phyloP scores from a whole-genome alignment of 2,113 vertebrate species.

The Chrysemys picta region DNA sequence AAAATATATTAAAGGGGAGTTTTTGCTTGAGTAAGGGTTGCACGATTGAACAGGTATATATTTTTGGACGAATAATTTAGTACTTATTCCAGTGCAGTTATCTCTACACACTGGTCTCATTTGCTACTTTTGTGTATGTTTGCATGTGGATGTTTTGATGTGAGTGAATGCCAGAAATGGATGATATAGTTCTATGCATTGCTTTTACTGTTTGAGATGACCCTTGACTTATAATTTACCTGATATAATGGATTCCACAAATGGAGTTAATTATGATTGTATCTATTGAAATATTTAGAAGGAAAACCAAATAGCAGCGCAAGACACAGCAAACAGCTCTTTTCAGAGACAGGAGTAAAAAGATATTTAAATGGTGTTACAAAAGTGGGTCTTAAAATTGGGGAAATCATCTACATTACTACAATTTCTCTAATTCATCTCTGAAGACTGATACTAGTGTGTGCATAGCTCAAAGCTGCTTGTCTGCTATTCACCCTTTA shows the following conservation, averaged over 20 bases:
- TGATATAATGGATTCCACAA: neutral
- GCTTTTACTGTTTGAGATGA: neutral
- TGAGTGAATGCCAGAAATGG: neutral
- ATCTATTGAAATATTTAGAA: neutral
- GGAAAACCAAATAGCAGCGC: neutral
- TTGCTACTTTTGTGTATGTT: neutral
- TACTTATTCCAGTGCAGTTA: neutral
- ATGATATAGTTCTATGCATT: neutral
- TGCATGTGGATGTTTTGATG: neutral
- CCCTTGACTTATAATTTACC: neutral
- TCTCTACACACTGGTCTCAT: neutral
- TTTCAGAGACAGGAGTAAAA: neutral
- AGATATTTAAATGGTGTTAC: neutral
- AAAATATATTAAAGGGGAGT: neutral
- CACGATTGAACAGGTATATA: neutral
- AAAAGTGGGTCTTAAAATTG: neutral
- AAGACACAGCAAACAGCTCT: neutral
- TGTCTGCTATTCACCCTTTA: constrained; percentile 11
- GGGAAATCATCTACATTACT: neutral
- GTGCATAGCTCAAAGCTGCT: constrained; percentile 43
- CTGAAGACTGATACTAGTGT: constrained; percentile 11
- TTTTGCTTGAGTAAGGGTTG: neutral
- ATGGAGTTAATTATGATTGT: neutral
- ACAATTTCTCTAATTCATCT: constrained; percentile 30
- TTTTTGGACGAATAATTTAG: neutral